A percentile compares a stretch with the other conserved stretches of the same genome.
These are phyloP conservation scores for Halocaridina rubra DNA, from an alignment of 2,888 invertebrate genomes.

Conservation along the genomic window DNA sequence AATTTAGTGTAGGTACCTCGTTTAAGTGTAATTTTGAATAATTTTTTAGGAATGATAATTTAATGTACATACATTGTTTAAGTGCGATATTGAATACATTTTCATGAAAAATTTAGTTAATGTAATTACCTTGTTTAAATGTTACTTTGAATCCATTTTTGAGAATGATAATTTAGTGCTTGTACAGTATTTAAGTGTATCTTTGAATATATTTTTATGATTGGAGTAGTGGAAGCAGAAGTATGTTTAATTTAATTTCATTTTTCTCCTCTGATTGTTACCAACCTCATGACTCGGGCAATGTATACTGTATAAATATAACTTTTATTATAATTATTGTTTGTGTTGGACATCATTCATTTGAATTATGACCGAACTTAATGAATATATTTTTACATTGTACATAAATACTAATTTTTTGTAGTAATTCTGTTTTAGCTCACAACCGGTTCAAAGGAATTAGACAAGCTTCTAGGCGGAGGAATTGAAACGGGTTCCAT, in stretches of 20 bases:
- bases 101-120: too few relatives aligned
- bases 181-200: too few relatives aligned
- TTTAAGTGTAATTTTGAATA: too few relatives aligned
- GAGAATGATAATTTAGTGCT: too few relatives aligned
- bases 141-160: too few relatives aligned
- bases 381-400: background rate
- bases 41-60: too few relatives aligned
- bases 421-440: constrained; percentile 21
- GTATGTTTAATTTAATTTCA: background rate
- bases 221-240: too few relatives aligned
- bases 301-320: background rate
- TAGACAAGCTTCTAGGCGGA: constrained; percentile 88
- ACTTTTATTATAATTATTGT: background rate
- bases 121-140: too few relatives aligned
- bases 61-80: too few relatives aligned
- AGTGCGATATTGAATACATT: too few relatives aligned
- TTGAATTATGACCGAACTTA: background rate
- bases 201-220: too few relatives aligned
- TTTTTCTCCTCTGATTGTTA: background rate
- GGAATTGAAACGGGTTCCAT: constrained; percentile 99
- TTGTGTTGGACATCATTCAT: background rate
- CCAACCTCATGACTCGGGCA: background rate
- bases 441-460: constrained; percentile 64
- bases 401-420: background rate
- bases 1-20: too few relatives aligned